A percentile compares a stretch with the other conserved stretches of the same genome.
Conservation (phyloP, 2,888 invertebrate genomes). For the Anthoptus insignis region DNA sequence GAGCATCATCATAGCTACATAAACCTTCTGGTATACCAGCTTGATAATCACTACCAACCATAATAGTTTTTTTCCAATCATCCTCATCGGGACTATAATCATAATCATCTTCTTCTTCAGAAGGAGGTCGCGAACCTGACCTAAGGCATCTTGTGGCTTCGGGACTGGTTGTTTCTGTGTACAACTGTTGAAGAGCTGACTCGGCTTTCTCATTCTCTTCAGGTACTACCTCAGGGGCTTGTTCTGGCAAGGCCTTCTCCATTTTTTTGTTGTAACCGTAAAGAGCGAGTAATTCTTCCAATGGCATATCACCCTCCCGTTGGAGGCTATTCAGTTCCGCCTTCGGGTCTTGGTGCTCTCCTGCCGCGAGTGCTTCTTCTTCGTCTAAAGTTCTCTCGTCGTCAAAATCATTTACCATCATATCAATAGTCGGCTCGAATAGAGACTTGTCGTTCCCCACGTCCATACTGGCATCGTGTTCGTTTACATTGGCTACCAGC, state of each 20-base stretch:
- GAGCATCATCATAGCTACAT: conserved; percentile 97
- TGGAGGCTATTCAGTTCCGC: conserved; percentile 96
- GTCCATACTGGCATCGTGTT: conserved; percentile 86
- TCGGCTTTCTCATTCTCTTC: conserved; percentile 78
- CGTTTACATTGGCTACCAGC: conserved; percentile 83
- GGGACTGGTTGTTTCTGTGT: conserved; percentile 72
- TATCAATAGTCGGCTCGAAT: conserved; percentile 98
- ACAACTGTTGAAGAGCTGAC: conserved; percentile 80
- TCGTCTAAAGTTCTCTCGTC: conserved; percentile 99
- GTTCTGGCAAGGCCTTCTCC: conserved; percentile 72
- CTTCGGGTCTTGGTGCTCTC: conserved; percentile 94
- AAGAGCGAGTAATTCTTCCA: conserved; percentile 96
- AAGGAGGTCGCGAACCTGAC: conserved; percentile 91
- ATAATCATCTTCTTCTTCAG: conserved; percentile 94
- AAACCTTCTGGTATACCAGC: conserved; percentile 97
- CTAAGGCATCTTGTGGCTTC: conserved; percentile 80
- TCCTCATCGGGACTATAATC: conserved; percentile 95
- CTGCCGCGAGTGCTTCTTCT: conserved; percentile 97
- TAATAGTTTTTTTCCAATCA: conserved; percentile 97
- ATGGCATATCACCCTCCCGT: conserved; percentile 98
- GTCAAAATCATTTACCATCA: conserved; percentile 99
- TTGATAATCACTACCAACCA: conserved; percentile 98
- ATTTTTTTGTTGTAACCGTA: conserved; percentile 91
- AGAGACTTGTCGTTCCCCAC: conserved; percentile 87
- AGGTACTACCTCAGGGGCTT: conserved; percentile 67